Evolutionary conservation across 2,113 vertebrate species (phyloP), one percentile per base, ranked within the genome.

Genomic region (Zosterops lateralis): DNA sequence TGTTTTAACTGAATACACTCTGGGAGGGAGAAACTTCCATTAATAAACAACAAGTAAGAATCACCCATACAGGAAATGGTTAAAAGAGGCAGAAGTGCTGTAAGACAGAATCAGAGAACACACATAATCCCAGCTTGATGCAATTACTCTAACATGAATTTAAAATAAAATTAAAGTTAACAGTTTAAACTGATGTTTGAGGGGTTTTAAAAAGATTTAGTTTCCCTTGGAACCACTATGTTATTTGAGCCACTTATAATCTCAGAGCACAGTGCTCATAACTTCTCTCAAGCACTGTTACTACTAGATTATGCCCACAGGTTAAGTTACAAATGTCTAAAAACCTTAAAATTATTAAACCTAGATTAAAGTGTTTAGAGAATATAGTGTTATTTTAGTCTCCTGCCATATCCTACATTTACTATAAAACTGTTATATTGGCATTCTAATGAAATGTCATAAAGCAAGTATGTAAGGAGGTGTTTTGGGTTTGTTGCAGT

Each of bases 161-260:
- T 98, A 96, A 98, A 98, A 98, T 98, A 97, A 98, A 98, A 98
- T 98, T 98, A 98, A 98, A 98, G 96, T 97, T 98, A 98, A 98
- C 97, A 98, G 97, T 97, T 98, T 98, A 98, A 98, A 98, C 97
- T 97, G 97, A 98, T 97, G 97, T 98, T 97, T 98, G 97, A 98
- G 97, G 97, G 68, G 96, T 96, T 97, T 98, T 96, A 97, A 97
- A 97, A 97, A 97, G 97, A 98, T 98, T 98, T 97, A 91, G 98
- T 98, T 98, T 98, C 97, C 97, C 97, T 96, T 98, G 98, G 97
- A 98, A 98, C 96, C 96, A 95, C 97, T 94, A 75, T 92, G 98
- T 98, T 97, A 98, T 97, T 97, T 96, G 97, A 98, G 97, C 98
- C 97, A 97, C 95, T 89, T 96, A 95, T 97, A 97, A 98, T 98